These are phyloP conservation scores for Cerceris ruficornis DNA, from an alignment of 2,888 invertebrate species.

Conservation along the genomic window DNA sequence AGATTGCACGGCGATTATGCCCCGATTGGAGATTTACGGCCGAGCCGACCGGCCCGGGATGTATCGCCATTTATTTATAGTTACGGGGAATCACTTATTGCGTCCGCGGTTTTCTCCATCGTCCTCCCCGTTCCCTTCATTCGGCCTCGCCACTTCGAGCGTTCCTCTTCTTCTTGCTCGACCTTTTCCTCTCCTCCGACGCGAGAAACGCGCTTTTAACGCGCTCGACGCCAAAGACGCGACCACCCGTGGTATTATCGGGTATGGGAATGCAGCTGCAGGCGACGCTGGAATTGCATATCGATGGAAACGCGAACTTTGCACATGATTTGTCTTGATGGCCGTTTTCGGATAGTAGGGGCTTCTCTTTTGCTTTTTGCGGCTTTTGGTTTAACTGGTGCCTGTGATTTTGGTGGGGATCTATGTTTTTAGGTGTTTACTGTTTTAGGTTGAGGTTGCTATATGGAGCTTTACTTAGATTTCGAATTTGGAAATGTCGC, in stretches of 20 bases:
- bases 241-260: slow-evolving; percentile 42
- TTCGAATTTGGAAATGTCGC: no score
- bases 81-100: slow-evolving; percentile 64
- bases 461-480: no score
- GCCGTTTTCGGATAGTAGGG: slow-evolving; percentile 11
- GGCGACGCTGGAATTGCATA: slow-evolving; percentile 16
- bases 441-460: no score
- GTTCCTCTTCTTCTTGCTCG: background rate
- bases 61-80: slow-evolving; percentile 72
- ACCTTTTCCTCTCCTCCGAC: slow-evolving; percentile 26
- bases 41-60: slow-evolving; percentile 50
- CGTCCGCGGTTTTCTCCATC: slow-evolving; percentile 14
- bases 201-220: slow-evolving; percentile 53
- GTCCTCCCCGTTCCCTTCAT: background rate
- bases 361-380: no score
- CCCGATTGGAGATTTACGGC: slow-evolving; percentile 71
- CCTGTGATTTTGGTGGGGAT: no score
- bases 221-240: slow-evolving; percentile 19
- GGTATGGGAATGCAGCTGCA: slow-evolving; percentile 22
- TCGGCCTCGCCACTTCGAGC: background rate
- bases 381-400: no score
- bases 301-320: slow-evolving; percentile 14
- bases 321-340: slow-evolving; percentile 11
- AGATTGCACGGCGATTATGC: slow-evolving; percentile 73
- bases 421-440: no score